These are phyloP conservation scores for Diglossa brunneiventris DNA, from an alignment of 2,113 vertebrate species.

Conservation along the genomic window DNA sequence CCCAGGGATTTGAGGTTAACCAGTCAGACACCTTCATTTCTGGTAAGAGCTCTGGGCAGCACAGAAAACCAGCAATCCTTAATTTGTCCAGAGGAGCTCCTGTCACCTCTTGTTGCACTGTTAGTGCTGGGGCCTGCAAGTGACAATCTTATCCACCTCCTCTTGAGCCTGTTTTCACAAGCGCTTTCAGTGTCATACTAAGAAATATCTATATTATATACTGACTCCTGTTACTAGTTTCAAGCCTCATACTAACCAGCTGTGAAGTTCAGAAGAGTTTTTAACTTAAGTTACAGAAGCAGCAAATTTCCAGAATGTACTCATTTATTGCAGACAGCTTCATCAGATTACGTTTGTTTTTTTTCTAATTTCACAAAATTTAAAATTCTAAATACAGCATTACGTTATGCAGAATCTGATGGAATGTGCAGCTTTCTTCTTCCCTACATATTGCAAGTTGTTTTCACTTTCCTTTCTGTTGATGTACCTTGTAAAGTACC, in stretches of 20 bases:
- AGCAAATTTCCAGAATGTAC: not conserved
- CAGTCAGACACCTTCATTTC: not conserved
- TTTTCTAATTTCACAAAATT: not conserved
- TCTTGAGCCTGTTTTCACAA: not conserved
- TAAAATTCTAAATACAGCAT: not conserved
- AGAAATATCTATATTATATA: not conserved
- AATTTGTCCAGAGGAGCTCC: not conserved
- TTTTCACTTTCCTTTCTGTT: not conserved
- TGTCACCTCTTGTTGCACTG: not conserved
- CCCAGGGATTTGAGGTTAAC: not conserved
- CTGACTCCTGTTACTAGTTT: not conserved
- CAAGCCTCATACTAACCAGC: not conserved
- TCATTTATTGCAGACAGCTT: not conserved
- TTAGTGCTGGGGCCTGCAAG: not conserved
- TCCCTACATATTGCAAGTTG: not conserved
- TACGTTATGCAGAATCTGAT: not conserved
- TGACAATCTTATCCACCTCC: fast-evolving
- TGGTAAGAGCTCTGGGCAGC: not conserved
- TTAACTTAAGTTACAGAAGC: not conserved
- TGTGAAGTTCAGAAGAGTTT: not conserved
- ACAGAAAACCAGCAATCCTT: not conserved
- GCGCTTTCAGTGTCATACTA: not conserved
- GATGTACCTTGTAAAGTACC: not conserved
- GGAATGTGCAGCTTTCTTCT: not conserved
- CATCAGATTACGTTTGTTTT: not conserved